Evolutionary conservation across 1,140 invertebrate species (phyloP).

Genomic region (Liolophura sinensis): DNA sequence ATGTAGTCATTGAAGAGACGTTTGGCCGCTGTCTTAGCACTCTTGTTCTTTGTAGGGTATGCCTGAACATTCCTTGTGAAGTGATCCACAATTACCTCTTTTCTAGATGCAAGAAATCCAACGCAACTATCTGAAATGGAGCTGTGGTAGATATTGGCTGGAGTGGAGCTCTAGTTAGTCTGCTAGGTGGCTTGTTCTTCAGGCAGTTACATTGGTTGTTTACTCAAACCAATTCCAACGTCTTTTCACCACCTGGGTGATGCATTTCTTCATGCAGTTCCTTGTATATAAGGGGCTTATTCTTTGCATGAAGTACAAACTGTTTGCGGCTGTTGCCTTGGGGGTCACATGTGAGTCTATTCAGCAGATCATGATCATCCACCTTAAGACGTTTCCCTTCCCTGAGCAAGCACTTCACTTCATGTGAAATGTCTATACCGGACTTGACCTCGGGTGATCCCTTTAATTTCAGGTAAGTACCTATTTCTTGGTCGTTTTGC

Average conservation of each 20-base stretch:
- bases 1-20: constrained; percentile 23
- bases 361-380: neutral
- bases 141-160: constrained; percentile 10
- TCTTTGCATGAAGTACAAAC: constrained; percentile 8
- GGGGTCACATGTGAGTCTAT: neutral
- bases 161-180: constrained; percentile 5
- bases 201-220: constrained; percentile 9
- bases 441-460: no score
- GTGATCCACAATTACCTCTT: constrained; percentile 27
- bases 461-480: no score
- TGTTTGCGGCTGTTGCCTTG: constrained; percentile 6
- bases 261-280: constrained; percentile 22
- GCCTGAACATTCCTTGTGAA: constrained; percentile 27
- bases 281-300: constrained; percentile 2
- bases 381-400: neutral
- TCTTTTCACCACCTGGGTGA: constrained; percentile 16
- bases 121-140: constrained; percentile 21
- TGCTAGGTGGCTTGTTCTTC: constrained; percentile 6
- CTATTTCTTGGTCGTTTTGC: no score
- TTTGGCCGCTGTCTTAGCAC: constrained; percentile 19
- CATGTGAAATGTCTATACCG: no score
- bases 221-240: constrained; percentile 7
- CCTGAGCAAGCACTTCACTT: no score
- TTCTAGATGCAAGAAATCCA: constrained; percentile 24
- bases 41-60: constrained; percentile 22